Base-by-base conservation (phyloP, 2,888 invertebrate species). In the Tenodera sinensis region DNA sequence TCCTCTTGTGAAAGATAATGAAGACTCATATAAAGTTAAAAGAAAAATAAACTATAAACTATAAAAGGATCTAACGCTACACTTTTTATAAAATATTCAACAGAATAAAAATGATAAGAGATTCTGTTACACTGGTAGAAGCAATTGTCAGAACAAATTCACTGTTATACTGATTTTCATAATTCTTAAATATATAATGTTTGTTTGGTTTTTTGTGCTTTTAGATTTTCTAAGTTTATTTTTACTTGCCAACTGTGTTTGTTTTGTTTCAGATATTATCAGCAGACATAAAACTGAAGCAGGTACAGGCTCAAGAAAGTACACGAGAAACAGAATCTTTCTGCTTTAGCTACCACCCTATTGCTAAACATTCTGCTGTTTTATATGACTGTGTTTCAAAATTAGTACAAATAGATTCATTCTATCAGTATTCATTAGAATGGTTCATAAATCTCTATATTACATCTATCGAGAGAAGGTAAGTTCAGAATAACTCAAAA, bases 371-470 rank as follows among this genome's bases (percentile, higher is more conserved):
- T 93, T 96, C 97, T 25, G 96, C 97, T 15, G 95, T 96, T 83
- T 93, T 98, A 85, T 98, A 97, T 93, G 97, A 97, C 92, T 97
- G 97, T 91, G 96, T 97, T 30, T 96, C 97, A 1, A 97, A 97
- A 93, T 93, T 98, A 91, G 96, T 97, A 14, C 97, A 96, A 92
- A 96, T 98, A 81, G 97, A 97, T 93, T 97, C 97, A 12, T 97
- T 97, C 97, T 98, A 98, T 93, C 97, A 97, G 93, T 98, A 97
- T 93, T 97, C 97, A 0, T 94, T 98, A 84, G 95, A 95, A 20
- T 98, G 98, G 98, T 98, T 97, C 93, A 97, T 98, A 91, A 96
- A 96, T 93, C 94, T 98, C 81, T 98, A 97, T 92, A 94, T 96
- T 8, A 94, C 95, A 91, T 97, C 97, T 71, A 71, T 71, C 20